Evolutionary conservation across 2,797 vertebrate species (phyloP), one percentile per base, ranked within the genome.

Genomic region (Sebastes nivosus): DNA sequence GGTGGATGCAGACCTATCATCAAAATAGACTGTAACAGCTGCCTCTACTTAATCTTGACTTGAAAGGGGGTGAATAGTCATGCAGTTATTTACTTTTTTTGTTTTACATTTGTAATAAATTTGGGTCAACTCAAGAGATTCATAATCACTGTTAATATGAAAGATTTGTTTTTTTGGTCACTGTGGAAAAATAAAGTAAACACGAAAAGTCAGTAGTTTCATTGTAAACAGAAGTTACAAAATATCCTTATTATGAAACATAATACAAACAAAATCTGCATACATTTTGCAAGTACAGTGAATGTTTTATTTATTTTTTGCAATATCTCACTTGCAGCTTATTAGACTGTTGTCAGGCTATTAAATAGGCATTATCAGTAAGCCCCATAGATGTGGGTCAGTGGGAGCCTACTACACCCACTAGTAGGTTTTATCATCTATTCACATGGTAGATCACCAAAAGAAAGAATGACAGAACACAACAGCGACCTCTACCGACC

Each of bases 401-500:
- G 42, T 46, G 0, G 42, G 42, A 8, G 42, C 16, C 42, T 46
- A 20, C 7, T 46, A 46, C 42, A 46, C 42, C 42, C 42, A 46
- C 16, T 46, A 46, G 3, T 8, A 46, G 42, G 42, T 46, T 46
- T 46, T 46, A 46, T 18, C 42, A 18, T 46, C 16, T 46, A 46
- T 46, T 46, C 42, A 46, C 16, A 18, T 46, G 42, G 0, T 46
- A 46, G 0, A 46, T 46, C 42, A 46, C 42, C 42, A 0, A 46
- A 18, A 46, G 16, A 46, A 46, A 18, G 42, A 7, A 46, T 18
- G 0, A 46, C 0, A 46, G 16, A 46, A 46, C 38, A 42, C 6
- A 1, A 42, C 42, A 46, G 42, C 16, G 0, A 46, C 42, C 42
- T 46, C 42, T 18, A 46, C 0, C 16, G 42, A 20, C 16, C 0